Evolutionary conservation across 1,140 invertebrate genomes (phyloP).

Genomic region (Drosophila nikananu): DNA sequence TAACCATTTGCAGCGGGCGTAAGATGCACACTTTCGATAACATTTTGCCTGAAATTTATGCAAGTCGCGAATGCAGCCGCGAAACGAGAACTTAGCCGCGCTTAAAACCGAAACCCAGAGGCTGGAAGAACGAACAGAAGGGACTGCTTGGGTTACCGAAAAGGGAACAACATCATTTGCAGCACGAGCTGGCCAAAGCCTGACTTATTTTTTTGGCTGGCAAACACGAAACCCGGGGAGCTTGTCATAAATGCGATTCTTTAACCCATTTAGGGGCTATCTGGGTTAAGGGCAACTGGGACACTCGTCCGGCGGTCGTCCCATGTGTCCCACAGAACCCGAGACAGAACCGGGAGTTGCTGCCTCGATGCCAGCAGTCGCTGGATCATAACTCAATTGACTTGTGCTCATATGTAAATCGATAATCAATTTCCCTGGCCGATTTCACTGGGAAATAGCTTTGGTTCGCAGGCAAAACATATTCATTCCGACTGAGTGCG

Average conservation of each 20-base stretch:
- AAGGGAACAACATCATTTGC: slow-evolving; percentile 77
- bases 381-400: slow-evolving; percentile 61
- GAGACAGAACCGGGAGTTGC: not conserved
- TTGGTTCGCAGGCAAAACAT: slow-evolving; percentile 52
- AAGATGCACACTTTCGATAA: slow-evolving; percentile 82
- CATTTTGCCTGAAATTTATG: slow-evolving; percentile 65
- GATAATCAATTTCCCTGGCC: slow-evolving; percentile 73
- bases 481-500: slow-evolving; percentile 62
- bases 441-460: slow-evolving; percentile 68
- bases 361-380: not conserved
- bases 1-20: slow-evolving; percentile 63
- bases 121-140: slow-evolving; percentile 32
- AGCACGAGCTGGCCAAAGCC: slow-evolving; percentile 60
- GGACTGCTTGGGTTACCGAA: slow-evolving; percentile 25
- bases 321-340: slow-evolving; percentile 13
- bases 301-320: slow-evolving; percentile 9
- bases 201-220: slow-evolving; percentile 69
- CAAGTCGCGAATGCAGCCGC: slow-evolving; percentile 59
- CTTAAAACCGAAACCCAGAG: not conserved
- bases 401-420: slow-evolving; percentile 74
- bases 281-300: slow-evolving; percentile 68
- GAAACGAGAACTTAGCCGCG: slow-evolving; percentile 13
- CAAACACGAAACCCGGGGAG: slow-evolving; percentile 54
- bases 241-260: slow-evolving; percentile 68
- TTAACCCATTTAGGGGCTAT: slow-evolving; percentile 28